phyloP scores from a whole-genome alignment of 37 sponge, comb jelly and placozoan genomes.

The Spongilla lacustris region DNA sequence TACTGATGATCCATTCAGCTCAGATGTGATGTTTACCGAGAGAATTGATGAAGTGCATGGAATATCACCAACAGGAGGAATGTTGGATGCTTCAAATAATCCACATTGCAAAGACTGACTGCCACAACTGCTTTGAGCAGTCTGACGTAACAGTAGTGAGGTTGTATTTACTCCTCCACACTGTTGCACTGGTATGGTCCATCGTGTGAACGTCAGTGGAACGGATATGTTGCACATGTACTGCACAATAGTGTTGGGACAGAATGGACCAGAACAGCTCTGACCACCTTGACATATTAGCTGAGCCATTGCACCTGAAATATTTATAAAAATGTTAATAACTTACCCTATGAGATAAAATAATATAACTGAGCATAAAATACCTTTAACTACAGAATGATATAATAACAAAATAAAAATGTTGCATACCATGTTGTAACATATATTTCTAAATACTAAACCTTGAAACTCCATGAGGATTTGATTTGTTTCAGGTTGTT shows the following conservation, averaged over 20 bases:
- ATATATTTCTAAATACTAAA: too few relatives aligned
- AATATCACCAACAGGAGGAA: neutral
- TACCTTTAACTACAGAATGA: too few relatives aligned
- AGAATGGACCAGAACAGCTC: neutral
- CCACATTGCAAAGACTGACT: neutral
- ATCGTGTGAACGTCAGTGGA: neutral
- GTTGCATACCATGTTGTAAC: too few relatives aligned
- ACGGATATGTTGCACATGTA: neutral
- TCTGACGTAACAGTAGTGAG: neutral
- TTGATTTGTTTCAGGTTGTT: too few relatives aligned
- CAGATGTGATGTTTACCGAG: neutral
- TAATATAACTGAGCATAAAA: too few relatives aligned
- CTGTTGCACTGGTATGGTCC: neutral
- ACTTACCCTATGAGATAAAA: too few relatives aligned
- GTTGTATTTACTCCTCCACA: neutral
- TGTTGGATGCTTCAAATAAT: neutral
- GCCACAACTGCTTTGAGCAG: neutral
- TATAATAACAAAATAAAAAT: too few relatives aligned
- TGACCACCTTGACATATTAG: neutral
- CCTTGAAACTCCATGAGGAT: too few relatives aligned
- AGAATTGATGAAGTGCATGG: neutral
- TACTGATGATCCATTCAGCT: neutral
- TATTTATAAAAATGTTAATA: neutral
- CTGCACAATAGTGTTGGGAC: neutral
- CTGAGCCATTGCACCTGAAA: neutral